Evolutionary conservation across 2,888 invertebrate species (phyloP).

Genomic region (Drosophila kambysellisi): DNA sequence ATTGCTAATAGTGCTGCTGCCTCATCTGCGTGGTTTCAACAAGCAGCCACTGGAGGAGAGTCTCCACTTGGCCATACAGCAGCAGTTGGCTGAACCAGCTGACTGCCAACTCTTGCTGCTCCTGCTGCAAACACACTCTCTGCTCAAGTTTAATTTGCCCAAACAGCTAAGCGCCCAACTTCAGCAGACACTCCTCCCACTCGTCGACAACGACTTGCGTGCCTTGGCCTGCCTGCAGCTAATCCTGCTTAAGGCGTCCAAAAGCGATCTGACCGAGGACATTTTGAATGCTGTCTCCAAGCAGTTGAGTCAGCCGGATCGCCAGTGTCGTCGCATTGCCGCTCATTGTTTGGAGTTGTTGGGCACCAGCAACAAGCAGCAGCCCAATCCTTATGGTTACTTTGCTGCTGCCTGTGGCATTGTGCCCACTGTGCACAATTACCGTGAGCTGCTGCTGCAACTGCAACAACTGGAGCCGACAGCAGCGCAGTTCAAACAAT

Average conservation of each 20-base stretch:
- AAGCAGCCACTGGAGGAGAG: constrained; percentile 43
- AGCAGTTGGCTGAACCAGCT: constrained; percentile 13
- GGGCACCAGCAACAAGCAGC: constrained; percentile 61
- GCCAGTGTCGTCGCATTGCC: constrained; percentile 89
- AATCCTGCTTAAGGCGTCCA: constrained; percentile 85
- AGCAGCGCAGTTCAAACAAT: constrained; percentile 86
- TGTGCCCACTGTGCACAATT: constrained; percentile 90
- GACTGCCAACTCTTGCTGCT: constrained; percentile 44
- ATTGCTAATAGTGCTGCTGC: constrained; percentile 72
- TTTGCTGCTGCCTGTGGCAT: constrained; percentile 91
- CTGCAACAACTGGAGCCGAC: constrained; percentile 91
- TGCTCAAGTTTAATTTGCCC: constrained; percentile 53
- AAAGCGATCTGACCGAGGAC: constrained; percentile 79
- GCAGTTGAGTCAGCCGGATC: constrained; percentile 89
- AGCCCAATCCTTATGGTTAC: constrained; percentile 87
- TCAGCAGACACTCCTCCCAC: constrained; percentile 49
- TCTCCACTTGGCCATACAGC: constrained; percentile 31
- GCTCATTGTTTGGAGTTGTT: constrained; percentile 91
- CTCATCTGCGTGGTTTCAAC: constrained; percentile 78
- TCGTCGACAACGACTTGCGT: constrained; percentile 76
- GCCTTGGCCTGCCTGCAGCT: constrained; percentile 79
- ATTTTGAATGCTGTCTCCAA: constrained; percentile 83
- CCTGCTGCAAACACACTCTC: constrained; percentile 56
- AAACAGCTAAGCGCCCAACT: constrained; percentile 30
- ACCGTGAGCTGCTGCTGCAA: constrained; percentile 91